A percentile compares a stretch with the other conserved stretches of the same genome.
phyloP scores from a whole-genome alignment of 2,888 invertebrate species.

The Ophion costatus region DNA sequence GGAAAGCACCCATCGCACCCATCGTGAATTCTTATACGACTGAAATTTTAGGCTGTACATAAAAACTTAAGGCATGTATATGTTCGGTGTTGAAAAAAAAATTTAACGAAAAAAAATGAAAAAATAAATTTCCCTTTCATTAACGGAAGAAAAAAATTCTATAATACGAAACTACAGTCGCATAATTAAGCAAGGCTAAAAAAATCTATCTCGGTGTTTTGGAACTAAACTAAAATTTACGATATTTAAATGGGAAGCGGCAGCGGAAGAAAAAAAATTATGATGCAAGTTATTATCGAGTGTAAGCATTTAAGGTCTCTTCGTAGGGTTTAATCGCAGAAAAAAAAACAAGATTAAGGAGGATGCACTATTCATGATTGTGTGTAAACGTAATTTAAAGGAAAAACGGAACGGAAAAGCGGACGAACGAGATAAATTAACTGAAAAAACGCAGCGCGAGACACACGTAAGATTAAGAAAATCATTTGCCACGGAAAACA shows the following conservation, averaged over 20 bases:
- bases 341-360: slow-evolving; percentile 71
- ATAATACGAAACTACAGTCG: slow-evolving; percentile 74
- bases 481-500: neutral
- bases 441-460: neutral
- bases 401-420: slow-evolving; percentile 39
- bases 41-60: slow-evolving; percentile 83
- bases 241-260: slow-evolving; percentile 77
- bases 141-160: slow-evolving; percentile 74
- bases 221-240: slow-evolving; percentile 82
- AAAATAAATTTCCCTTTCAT: slow-evolving; percentile 76
- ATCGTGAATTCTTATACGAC: slow-evolving; percentile 79
- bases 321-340: slow-evolving; percentile 78
- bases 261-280: slow-evolving; percentile 64
- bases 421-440: slow-evolving; percentile 13
- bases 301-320: slow-evolving; percentile 80
- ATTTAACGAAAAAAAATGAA: slow-evolving; percentile 43
- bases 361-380: slow-evolving; percentile 79
- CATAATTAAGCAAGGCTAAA: slow-evolving; percentile 78
- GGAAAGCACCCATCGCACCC: slow-evolving; percentile 70
- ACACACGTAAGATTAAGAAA: neutral
- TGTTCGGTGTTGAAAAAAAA: slow-evolving; percentile 82
- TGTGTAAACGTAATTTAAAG: slow-evolving; percentile 79
- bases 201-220: slow-evolving; percentile 82
- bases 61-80: slow-evolving; percentile 82
- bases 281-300: slow-evolving; percentile 78